Conservation (phyloP, 2,113 vertebrate genomes). For the Cariama cristata region DNA sequence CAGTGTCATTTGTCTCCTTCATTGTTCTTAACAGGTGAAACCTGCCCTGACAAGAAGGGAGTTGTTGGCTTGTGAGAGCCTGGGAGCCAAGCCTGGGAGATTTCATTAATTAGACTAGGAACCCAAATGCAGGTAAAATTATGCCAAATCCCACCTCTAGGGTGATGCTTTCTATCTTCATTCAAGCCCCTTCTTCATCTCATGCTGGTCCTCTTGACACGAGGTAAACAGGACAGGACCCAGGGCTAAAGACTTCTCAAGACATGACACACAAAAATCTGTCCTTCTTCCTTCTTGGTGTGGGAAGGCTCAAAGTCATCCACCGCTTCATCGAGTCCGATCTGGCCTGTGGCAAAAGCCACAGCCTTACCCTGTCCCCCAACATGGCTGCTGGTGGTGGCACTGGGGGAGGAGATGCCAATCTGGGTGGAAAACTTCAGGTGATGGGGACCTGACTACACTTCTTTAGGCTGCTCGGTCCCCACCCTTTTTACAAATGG, state of each 20-base stretch:
- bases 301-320: not conserved
- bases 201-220: not conserved
- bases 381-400: not conserved
- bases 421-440: not conserved
- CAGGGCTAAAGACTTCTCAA: not conserved
- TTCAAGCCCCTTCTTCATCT: not conserved
- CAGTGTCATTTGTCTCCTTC: not conserved
- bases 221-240: accelerated
- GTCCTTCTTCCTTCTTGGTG: not conserved
- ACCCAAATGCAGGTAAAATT: not conserved
- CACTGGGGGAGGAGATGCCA: not conserved
- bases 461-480: not conserved
- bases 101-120: not conserved
- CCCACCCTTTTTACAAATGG: conserved; percentile 43
- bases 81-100: not conserved
- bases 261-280: accelerated
- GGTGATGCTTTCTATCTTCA: not conserved
- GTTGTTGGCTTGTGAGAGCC: not conserved
- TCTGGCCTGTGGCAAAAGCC: not conserved
- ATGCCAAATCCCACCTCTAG: not conserved
- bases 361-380: not conserved
- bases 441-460: not conserved
- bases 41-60: not conserved
- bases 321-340: not conserved
- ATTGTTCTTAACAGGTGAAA: not conserved